Percentiles rank a stretch among this genome's conserved stretches.
These are phyloP conservation scores for Echinops telfairi DNA, from an alignment of 2,113 vertebrate genomes.

Conservation along the genomic window DNA sequence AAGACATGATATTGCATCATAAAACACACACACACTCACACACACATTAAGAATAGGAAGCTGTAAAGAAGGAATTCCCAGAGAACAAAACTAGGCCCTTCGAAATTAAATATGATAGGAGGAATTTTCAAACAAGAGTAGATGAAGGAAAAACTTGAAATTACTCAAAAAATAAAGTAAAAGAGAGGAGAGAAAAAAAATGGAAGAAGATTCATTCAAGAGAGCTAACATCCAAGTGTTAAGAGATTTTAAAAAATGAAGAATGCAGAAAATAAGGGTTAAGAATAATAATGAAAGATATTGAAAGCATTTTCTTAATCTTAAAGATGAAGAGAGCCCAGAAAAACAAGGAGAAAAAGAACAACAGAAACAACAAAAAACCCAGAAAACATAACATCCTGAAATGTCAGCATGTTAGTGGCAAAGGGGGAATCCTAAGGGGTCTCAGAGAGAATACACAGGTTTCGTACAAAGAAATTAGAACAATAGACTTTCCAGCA, in stretches of 20 bases:
- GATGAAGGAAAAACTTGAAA: constrained; percentile 12
- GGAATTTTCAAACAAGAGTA: background rate
- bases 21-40: too few relatives aligned
- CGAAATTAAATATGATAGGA: background rate
- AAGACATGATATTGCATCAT: background rate
- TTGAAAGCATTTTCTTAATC: background rate
- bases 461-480: background rate
- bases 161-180: constrained; percentile 27
- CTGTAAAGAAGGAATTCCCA: background rate
- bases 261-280: background rate
- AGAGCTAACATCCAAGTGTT: background rate
- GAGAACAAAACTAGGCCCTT: background rate
- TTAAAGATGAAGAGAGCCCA: background rate
- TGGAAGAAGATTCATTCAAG: background rate
- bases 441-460: background rate
- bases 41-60: background rate
- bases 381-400: background rate
- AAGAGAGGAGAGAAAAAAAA: background rate
- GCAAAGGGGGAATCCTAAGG: background rate
- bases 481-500: background rate
- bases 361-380: background rate
- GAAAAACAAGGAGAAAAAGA: background rate
- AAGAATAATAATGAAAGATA: constrained; percentile 9
- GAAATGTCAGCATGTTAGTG: background rate
- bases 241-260: constrained; percentile 6